phyloP scores from a whole-genome alignment of 2,888 invertebrate species.

The Scotopteryx bipunctaria region DNA sequence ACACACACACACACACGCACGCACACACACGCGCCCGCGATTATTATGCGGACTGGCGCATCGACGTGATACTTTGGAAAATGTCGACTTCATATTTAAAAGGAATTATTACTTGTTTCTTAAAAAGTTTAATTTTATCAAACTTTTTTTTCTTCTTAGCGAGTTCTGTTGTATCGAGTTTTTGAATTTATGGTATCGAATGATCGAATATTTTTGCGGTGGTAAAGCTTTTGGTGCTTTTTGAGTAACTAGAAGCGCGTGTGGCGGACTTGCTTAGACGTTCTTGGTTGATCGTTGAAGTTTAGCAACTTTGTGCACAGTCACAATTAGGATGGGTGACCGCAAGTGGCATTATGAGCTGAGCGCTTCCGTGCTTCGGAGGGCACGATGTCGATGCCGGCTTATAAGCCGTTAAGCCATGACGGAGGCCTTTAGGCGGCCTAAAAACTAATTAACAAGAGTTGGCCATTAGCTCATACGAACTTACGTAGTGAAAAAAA shows the following conservation, averaged over 20 bases:
- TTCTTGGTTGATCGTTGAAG: no score
- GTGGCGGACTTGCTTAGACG: no score
- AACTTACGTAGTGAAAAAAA: no score
- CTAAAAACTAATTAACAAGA: no score
- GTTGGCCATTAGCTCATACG: not conserved
- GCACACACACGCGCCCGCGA: slow-evolving; percentile 34
- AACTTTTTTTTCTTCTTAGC: slow-evolving; percentile 31
- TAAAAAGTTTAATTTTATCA: slow-evolving; percentile 38
- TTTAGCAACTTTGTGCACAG: no score
- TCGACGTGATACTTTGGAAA: slow-evolving; percentile 57
- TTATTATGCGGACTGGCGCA: slow-evolving; percentile 51
- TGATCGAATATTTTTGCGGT: not conserved
- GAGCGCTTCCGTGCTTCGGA: no score
- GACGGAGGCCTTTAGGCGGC: no score
- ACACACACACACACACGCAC: slow-evolving; percentile 17
- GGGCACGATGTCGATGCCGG: no score
- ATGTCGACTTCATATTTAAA: slow-evolving; percentile 48
- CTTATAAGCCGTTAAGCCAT: no score
- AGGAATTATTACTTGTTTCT: slow-evolving; percentile 40
- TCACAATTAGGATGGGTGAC: no score
- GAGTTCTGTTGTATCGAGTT: slow-evolving; percentile 27
- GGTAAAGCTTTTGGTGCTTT: not conserved
- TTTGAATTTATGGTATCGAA: slow-evolving; percentile 21
- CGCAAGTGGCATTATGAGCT: no score
- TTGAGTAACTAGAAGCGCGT: no score